These are phyloP conservation scores for Poecilia gillii DNA, from an alignment of 2,797 vertebrate genomes.

Conservation along the genomic window DNA sequence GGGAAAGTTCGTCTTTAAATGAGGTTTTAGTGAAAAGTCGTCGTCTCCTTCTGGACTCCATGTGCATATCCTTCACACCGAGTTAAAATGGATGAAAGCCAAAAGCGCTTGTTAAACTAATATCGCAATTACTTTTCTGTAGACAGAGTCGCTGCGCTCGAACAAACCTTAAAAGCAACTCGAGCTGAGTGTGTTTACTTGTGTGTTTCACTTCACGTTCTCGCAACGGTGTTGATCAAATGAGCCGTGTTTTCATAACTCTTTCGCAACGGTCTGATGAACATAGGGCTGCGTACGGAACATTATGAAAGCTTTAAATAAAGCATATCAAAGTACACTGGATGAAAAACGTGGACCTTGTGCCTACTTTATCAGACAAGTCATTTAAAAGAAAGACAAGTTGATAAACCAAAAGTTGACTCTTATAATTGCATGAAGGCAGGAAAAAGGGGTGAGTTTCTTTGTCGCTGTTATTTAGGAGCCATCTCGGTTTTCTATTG, in stretches of 20 bases:
- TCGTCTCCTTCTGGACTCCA: slow-evolving; percentile 24
- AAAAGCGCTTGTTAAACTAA: slow-evolving; percentile 59
- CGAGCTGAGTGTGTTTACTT: slow-evolving; percentile 11
- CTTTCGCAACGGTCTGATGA: slow-evolving; percentile 39
- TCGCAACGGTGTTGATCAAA: slow-evolving; percentile 43
- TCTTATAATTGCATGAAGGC: background rate
- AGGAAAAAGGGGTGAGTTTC: background rate
- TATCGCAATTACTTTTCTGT: slow-evolving; percentile 43
- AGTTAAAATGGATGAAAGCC: slow-evolving; percentile 57
- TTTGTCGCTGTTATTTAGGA: slow-evolving; percentile 15
- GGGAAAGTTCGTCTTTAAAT: slow-evolving; percentile 16
- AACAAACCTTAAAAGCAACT: slow-evolving; percentile 37
- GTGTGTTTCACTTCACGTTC: slow-evolving; percentile 10
- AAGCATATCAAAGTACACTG: slow-evolving; percentile 27
- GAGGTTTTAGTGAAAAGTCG: slow-evolving; percentile 23
- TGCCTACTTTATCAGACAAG: background rate
- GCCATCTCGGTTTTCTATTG: slow-evolving; percentile 4
- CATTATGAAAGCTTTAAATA: slow-evolving; percentile 36
- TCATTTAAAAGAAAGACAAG: background rate
- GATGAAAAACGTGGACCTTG: slow-evolving; percentile 26
- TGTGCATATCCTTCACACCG: slow-evolving; percentile 24
- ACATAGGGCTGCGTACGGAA: slow-evolving; percentile 15
- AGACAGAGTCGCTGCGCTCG: slow-evolving; percentile 23
- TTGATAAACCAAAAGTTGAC: background rate
- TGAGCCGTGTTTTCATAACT: slow-evolving; percentile 35